These are phyloP conservation scores for Arvicanthis niloticus DNA, from an alignment of 2,113 vertebrate species.

Conservation along the genomic window DNA sequence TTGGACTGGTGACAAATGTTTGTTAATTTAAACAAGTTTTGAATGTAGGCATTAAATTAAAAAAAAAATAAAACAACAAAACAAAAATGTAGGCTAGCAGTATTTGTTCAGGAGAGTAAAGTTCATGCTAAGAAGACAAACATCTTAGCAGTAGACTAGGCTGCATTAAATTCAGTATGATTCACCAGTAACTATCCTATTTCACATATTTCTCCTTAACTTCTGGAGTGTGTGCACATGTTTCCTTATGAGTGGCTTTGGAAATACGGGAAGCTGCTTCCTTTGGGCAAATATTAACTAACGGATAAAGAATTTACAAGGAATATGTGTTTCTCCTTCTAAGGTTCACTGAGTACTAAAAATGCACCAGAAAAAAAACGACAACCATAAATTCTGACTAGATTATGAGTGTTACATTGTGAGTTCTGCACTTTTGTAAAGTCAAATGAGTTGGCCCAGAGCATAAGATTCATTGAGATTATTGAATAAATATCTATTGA, in stretches of 20 bases:
- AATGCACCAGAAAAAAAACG: background rate
- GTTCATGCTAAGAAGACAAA: background rate
- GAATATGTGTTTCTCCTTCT: background rate
- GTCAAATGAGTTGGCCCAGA: background rate
- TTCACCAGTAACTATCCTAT: background rate
- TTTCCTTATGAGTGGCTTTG: slow-evolving; percentile 41
- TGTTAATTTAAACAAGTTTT: slow-evolving; percentile 51
- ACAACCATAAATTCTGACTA: background rate
- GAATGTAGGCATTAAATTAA: slow-evolving; percentile 32
- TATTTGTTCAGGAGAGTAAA: slow-evolving; percentile 25
- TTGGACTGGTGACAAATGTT: background rate
- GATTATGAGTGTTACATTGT: background rate
- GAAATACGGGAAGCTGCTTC: slow-evolving; percentile 8
- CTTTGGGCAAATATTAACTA: slow-evolving; percentile 44
- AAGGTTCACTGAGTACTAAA: background rate
- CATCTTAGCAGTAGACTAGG: background rate
- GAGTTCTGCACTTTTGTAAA: slow-evolving; percentile 14
- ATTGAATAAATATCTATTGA: slow-evolving; percentile 35
- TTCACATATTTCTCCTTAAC: background rate
- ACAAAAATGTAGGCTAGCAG: background rate
- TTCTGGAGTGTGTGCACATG: background rate
- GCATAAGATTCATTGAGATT: background rate
- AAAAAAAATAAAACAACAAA: background rate
- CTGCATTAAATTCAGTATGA: background rate
- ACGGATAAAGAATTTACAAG: slow-evolving; percentile 35